Base-by-base conservation (phyloP, 1,140 invertebrate species). In the Drosophila nebulosa region DNA sequence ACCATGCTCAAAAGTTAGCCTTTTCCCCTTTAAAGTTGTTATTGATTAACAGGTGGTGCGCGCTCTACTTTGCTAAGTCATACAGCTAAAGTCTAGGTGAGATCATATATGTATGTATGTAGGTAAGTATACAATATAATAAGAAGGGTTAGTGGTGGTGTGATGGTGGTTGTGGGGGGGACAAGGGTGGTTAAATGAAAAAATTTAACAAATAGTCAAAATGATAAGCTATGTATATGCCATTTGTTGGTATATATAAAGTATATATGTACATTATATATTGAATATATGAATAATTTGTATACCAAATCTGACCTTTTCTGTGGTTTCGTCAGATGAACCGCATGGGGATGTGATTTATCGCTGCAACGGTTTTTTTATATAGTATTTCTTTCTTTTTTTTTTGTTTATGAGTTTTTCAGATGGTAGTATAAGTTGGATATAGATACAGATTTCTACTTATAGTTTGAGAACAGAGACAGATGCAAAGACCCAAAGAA, bases 301-400 rank as follows among this genome's bases (percentile, higher is more conserved):
- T 53, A 30, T 16, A 75, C 64, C 83, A 79, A 83, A 79, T 90
- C 90, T 86, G 90, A 91, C 90, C 90, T 91, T 91, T 79, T 90
- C 62, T 71, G 73, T 78, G 86, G 81, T 67, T 90, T 74, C 74
- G 69, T 79, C 73, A 86, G 79, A 46, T 46, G 39, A 80, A 89
- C 83, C 70, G 69, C 51, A 9, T 46, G 39, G 63, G 78, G 89
- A 85, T 90, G 88, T 46, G 39, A 46, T 71, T 84, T 78, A 61
- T 73, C 86, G 79, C 90, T 91, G 90, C 78, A 91, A 84, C 78
- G 75, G 72, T 79, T 73, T 74, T n/a, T 36, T 39, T 39, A 46
- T 46, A 46, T 46, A 46, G 18, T 46, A 46, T 46, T 46, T 46
- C 21, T 18, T 42, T 46, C 21, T 46, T 46, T 2, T 46, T 4